Conservation (phyloP, 2,113 vertebrate species). For the Phaethon lepturus region DNA sequence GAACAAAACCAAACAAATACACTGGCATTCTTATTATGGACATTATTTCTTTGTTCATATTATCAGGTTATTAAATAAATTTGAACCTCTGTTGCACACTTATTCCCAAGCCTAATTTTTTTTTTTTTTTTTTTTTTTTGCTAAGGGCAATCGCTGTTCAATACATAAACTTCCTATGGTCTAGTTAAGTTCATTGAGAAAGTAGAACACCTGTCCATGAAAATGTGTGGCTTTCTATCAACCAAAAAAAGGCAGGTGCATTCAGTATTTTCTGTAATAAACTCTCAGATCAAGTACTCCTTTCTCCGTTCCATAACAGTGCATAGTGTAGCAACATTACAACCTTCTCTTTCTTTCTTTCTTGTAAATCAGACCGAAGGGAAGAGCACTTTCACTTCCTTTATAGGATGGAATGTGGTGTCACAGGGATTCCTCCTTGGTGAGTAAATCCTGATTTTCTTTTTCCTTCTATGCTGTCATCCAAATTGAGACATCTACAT, state of each 20-base stretch:
- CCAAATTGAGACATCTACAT: slow-evolving; percentile 13
- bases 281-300: slow-evolving; percentile 16
- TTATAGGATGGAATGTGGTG: slow-evolving; percentile 83
- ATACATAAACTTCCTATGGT: background rate
- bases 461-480: slow-evolving; percentile 60
- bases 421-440: slow-evolving; percentile 80
- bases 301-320: slow-evolving; percentile 60
- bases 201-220: background rate
- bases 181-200: background rate
- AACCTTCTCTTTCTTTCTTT: slow-evolving; percentile 81
- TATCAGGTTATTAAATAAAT: background rate
- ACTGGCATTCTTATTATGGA: background rate
- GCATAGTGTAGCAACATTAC: slow-evolving; percentile 76
- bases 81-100: background rate
- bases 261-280: background rate
- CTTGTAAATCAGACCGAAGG: slow-evolving; percentile 81
- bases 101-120: background rate
- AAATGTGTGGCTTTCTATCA: background rate
- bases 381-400: slow-evolving; percentile 83
- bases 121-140: background rate
- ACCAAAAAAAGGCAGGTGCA: background rate
- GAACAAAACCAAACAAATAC: background rate
- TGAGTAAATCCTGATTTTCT: slow-evolving; percentile 81
- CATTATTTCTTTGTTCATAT: background rate
- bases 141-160: background rate